Evolutionary conservation across 2,797 vertebrate genomes (phyloP).

Genomic region (Sebastes elongatus): DNA sequence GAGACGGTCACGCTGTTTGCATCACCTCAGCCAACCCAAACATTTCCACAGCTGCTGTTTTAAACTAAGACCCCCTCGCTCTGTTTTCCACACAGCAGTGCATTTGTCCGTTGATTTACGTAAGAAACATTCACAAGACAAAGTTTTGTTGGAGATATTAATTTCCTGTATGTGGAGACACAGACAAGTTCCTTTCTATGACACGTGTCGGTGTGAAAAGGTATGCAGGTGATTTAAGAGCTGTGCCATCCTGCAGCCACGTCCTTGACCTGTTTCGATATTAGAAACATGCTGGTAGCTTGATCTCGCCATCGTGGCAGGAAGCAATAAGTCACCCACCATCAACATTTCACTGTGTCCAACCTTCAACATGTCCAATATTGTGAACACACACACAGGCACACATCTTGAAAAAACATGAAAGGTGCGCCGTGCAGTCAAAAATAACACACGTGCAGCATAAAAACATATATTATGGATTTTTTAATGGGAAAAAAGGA

Average conservation of each 20-base stretch:
- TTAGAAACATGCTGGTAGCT: constrained; percentile 17
- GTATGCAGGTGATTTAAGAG: constrained; percentile 23
- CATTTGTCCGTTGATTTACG: background rate
- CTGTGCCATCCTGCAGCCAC: background rate
- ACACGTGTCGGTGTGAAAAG: background rate
- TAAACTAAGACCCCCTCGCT: constrained; percentile 20
- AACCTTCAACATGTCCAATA: constrained; percentile 29
- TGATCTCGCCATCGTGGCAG: background rate
- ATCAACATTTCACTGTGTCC: constrained; percentile 32
- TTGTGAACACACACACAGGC: background rate
- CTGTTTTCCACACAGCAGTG: constrained; percentile 27
- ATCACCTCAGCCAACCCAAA: constrained; percentile 57
- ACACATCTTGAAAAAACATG: background rate
- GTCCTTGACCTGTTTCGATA: constrained; percentile 48
- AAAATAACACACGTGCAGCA: background rate
- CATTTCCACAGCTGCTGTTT: constrained; percentile 63
- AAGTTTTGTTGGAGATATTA: background rate
- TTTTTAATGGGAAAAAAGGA: background rate
- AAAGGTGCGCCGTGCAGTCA: background rate
- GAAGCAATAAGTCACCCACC: constrained; percentile 45
- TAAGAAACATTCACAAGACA: background rate
- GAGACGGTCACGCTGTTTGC: constrained; percentile 45
- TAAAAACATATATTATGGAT: background rate
- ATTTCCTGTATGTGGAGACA: background rate
- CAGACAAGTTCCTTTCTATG: background rate